Evolutionary conservation across 2,113 vertebrate species (phyloP), one percentile per base, ranked within the genome.

Genomic region (Pomatorhinus ruficollis): DNA sequence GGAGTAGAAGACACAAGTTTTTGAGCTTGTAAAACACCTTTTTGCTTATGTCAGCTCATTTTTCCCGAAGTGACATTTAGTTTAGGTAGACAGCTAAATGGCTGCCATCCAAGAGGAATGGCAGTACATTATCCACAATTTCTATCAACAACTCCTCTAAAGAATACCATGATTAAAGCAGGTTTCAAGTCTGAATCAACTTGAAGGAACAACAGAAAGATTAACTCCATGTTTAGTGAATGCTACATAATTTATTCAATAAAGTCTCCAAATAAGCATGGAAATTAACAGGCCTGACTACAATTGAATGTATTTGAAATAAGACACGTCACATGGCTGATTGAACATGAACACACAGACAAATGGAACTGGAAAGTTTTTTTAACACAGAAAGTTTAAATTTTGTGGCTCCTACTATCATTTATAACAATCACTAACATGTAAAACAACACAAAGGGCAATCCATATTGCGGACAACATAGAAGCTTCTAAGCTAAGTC

Each of bases 331-430:
- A 96, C 89, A 97, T 90, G 90, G 80, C 72, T 93, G 96, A 83
- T 95, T 83, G 91, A 96, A 93, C 87, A 97, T 57, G 9, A 96
- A 78, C 90, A 96, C 95, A 94, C 82, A 95, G 83, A 94, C 93
- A 93, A 95, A 95, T 96, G 94, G 93, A 95, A 80, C 44, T 90
- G 71, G 82, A 95, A 96, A 80, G 24, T 8, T 49, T 89, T 91
- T 72, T 96, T 68, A 96, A 94, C 90, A 93, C 53, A 93, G 70
- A 96, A 91, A 91, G 40, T 71, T 89, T 90, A 83, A 70, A 70
- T 69, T 95, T 74, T 80, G 70, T 90, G 93, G 60, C 74, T 92
- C 63, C 88, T 88, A 56, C 59, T 87, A 31, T 45, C 54, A 95
- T 63, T 90, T 79, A 70, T 80, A 91, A 95, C 87, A 88, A 86